phyloP scores from a whole-genome alignment of 2,113 vertebrate species.

The Salvelinus fontinalis region DNA sequence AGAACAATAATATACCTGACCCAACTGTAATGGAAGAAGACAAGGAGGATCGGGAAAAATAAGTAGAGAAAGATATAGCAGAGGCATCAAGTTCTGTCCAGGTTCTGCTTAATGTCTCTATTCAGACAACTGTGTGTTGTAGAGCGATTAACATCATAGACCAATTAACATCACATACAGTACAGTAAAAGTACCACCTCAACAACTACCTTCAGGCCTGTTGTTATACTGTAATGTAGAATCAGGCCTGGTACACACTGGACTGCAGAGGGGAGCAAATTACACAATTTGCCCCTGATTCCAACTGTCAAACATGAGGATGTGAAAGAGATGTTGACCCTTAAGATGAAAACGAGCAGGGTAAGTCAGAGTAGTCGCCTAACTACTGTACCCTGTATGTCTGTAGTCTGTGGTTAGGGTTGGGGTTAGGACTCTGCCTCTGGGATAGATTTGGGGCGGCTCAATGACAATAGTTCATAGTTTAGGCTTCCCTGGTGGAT shows the following conservation, averaged over 20 bases:
- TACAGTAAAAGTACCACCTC: not conserved
- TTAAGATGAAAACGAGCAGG: not conserved
- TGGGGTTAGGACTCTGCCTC: not conserved
- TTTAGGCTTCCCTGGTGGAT: too few relatives aligned
- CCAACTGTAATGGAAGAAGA: not conserved
- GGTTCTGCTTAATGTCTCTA: too few relatives aligned
- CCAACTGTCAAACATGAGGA: slow-evolving; percentile 73
- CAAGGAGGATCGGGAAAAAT: not conserved
- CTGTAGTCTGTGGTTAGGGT: not conserved
- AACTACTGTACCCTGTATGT: not conserved
- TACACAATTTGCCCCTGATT: slow-evolving; percentile 74
- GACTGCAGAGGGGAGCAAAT: slow-evolving; percentile 66
- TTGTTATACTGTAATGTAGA: not conserved
- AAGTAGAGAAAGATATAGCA: not conserved
- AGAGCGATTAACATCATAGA: too few relatives aligned
- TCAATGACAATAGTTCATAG: too few relatives aligned
- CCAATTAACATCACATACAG: too few relatives aligned
- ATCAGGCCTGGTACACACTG: slow-evolving; percentile 22
- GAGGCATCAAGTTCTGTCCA: not conserved
- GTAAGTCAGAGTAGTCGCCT: not conserved
- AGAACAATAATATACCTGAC: not conserved
- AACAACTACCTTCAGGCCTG: not conserved
- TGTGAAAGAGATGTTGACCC: slow-evolving; percentile 36
- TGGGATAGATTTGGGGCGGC: too few relatives aligned
- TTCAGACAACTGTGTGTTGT: too few relatives aligned